These are phyloP conservation scores for Eustalomyia histrio DNA, from an alignment of 2,888 invertebrate species.

Conservation along the genomic window DNA sequence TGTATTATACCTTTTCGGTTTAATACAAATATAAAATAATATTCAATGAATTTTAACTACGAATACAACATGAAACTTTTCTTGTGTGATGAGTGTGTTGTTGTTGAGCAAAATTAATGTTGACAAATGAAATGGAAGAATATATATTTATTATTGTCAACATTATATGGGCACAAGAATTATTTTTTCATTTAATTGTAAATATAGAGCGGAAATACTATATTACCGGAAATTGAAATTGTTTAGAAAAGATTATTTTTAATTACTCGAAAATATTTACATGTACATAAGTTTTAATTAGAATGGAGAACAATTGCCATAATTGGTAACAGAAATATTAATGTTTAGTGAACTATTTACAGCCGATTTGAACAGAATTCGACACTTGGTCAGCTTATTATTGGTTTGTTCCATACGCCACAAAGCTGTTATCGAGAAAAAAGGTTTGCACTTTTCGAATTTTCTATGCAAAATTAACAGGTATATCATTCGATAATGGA, in stretches of 20 bases:
- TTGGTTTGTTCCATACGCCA: too few relatives aligned
- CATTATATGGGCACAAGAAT: neutral
- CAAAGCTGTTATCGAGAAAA: too few relatives aligned
- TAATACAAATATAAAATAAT: neutral
- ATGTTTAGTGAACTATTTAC: too few relatives aligned
- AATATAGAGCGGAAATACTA: slow-evolving; percentile 39
- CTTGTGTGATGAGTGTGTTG: neutral
- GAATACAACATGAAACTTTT: slow-evolving; percentile 17
- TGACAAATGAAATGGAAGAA: slow-evolving; percentile 32
- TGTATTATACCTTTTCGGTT: slow-evolving; percentile 7
- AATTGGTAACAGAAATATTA: too few relatives aligned
- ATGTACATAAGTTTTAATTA: too few relatives aligned
- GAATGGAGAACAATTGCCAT: too few relatives aligned
- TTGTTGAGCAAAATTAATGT: slow-evolving; percentile 45
- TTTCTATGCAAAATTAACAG: too few relatives aligned
- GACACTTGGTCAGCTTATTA: too few relatives aligned
- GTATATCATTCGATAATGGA: too few relatives aligned
- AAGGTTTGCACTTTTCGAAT: too few relatives aligned
- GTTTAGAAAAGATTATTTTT: neutral
- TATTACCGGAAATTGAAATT: slow-evolving; percentile 38
- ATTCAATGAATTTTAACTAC: slow-evolving; percentile 25
- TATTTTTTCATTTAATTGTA: neutral
- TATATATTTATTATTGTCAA: neutral
- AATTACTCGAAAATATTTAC: too few relatives aligned
- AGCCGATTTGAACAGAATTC: too few relatives aligned